Conservation (phyloP, 2,888 invertebrate genomes). For the Leptopterna dolabrata region DNA sequence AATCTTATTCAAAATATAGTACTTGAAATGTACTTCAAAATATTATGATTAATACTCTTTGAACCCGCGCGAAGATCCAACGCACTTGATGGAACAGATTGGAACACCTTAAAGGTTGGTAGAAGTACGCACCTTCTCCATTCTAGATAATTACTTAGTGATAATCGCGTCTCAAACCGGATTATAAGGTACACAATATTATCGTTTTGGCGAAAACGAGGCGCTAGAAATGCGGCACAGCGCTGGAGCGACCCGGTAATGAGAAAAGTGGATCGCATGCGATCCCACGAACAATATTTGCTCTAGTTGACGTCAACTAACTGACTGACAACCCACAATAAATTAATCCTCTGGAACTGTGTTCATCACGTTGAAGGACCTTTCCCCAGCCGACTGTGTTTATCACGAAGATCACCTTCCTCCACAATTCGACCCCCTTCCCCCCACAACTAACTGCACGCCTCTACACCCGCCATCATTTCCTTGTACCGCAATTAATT, state of each 20-base stretch:
- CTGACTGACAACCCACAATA: conserved; percentile 30
- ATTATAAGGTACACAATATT: too few species aligned
- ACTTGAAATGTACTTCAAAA: too few species aligned
- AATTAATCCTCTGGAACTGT: conserved; percentile 4
- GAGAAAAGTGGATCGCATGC: conserved; percentile 4
- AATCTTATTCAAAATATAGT: too few species aligned
- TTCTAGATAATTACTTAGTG: too few species aligned
- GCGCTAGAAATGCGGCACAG: too few species aligned
- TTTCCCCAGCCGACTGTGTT: not conserved
- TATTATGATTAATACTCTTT: too few species aligned
- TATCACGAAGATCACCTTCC: conserved; percentile 4
- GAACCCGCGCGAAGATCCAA: too few species aligned
- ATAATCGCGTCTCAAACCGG: too few species aligned
- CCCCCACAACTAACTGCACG: not conserved
- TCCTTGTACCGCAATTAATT: conserved; percentile 30
- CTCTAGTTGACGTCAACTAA: conserved; percentile 23
- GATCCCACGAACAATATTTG: conserved; percentile 24
- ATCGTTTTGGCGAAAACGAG: too few species aligned
- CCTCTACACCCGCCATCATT: conserved; percentile 14
- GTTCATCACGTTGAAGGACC: not conserved
- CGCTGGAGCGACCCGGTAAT: not conserved
- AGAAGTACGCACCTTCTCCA: too few species aligned
- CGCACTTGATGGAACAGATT: too few species aligned
- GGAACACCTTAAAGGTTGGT: too few species aligned
- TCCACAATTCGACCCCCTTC: not conserved